phyloP scores from a whole-genome alignment of 2,113 vertebrate genomes.

The Baryphthengus martii region DNA sequence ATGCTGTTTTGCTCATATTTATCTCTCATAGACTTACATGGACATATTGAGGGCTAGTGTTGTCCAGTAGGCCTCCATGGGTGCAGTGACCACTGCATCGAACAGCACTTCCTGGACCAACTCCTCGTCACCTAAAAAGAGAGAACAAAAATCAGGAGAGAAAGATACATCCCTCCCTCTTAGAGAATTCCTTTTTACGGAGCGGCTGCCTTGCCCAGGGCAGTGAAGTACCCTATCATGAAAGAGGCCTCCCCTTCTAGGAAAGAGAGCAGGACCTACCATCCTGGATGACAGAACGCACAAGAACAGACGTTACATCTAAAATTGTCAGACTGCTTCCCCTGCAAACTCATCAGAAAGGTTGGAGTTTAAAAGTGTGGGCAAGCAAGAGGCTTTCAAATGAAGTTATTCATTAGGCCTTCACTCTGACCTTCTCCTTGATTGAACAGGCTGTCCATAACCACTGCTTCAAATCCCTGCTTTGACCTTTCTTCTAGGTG shows the following conservation, averaged over 20 bases:
- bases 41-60: constrained; percentile 85
- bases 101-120: constrained; percentile 88
- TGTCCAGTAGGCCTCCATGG: constrained; percentile 97
- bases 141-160: background rate
- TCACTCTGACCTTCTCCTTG: background rate
- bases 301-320: background rate
- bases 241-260: background rate
- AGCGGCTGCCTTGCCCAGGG: background rate
- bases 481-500: background rate
- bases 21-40: constrained; percentile 65
- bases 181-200: background rate
- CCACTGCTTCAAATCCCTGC: background rate
- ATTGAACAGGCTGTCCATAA: background rate
- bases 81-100: constrained; percentile 92
- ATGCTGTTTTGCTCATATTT: background rate
- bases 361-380: background rate
- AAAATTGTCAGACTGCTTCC: background rate
- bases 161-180: background rate
- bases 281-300: background rate
- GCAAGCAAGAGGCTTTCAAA: background rate
- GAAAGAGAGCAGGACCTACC: background rate
- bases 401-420: background rate
- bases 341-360: background rate
- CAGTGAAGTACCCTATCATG: too few relatives aligned
- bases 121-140: constrained; percentile 81